Percentiles rank a stretch among this genome's conserved stretches.
phyloP scores from a whole-genome alignment of 2,113 vertebrate species.

The Pao palembangensis region DNA sequence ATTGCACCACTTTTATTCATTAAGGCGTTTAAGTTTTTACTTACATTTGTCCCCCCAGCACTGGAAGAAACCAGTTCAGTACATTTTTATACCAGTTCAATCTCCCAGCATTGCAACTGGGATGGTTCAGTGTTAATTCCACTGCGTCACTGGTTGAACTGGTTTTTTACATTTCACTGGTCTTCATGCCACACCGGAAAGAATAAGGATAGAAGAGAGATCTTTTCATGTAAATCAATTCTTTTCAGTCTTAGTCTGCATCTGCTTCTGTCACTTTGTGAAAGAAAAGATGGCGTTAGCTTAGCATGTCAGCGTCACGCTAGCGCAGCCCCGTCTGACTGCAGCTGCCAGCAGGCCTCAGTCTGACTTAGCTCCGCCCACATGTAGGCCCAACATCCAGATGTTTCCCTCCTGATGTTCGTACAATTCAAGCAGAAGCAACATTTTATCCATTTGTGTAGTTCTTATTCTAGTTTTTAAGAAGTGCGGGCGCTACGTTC shows the following conservation, averaged over 20 bases:
- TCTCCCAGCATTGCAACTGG: neutral
- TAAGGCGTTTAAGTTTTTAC: conserved; percentile 72
- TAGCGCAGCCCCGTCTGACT: neutral
- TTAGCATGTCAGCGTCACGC: conserved; percentile 9
- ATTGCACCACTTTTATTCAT: conserved; percentile 74
- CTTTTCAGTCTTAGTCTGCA: conserved; percentile 35
- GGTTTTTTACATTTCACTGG: conserved; percentile 62
- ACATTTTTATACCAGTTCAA: conserved; percentile 4
- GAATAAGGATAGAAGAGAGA: conserved; percentile 35
- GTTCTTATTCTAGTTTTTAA: neutral
- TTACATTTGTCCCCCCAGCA: conserved; percentile 59
- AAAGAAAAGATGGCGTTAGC: neutral
- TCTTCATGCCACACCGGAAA: conserved; percentile 55
- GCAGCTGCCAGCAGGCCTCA: neutral
- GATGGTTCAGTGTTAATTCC: neutral
- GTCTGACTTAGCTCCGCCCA: neutral
- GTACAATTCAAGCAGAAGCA: too few species aligned
- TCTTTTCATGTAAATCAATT: conserved; percentile 11
- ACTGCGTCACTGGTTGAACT: conserved; percentile 25
- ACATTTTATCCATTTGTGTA: too few species aligned
- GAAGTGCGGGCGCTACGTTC: too few species aligned
- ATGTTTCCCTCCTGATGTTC: too few species aligned
- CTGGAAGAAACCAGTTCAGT: conserved; percentile 45
- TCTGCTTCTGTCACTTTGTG: conserved; percentile 18
- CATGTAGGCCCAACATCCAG: too few species aligned